Evolutionary conservation across 2,113 vertebrate species (phyloP).

Genomic region (Blennius ocellaris): DNA sequence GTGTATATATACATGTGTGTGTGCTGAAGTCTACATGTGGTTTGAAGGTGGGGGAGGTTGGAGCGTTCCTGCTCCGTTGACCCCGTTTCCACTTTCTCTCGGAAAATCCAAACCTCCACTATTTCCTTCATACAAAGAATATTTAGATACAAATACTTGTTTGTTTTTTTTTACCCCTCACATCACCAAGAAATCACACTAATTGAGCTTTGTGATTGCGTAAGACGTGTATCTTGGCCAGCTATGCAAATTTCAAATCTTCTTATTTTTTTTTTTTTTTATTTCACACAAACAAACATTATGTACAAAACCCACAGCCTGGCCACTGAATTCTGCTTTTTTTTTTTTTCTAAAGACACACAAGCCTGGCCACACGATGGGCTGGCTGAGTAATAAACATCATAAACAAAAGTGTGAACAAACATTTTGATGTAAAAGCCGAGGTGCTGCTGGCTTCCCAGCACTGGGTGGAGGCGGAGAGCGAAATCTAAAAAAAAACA

Average conservation of each 20-base stretch:
- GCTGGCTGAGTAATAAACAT: no score
- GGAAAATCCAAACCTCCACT: slow-evolving; percentile 52
- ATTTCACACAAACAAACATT: no score
- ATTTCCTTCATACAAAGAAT: slow-evolving; percentile 41
- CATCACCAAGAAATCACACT: slow-evolving; percentile 31
- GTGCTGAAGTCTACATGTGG: slow-evolving; percentile 50
- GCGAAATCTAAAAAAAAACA: no score
- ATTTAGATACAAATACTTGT: slow-evolving; percentile 48
- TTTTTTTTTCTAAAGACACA: neutral
- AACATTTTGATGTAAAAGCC: no score
- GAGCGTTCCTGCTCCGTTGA: slow-evolving; percentile 51
- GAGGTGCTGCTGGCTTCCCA: neutral
- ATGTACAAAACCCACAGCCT: no score
- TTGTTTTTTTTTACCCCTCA: no score
- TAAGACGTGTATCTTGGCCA: no score
- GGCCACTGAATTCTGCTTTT: neutral
- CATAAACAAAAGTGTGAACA: no score
- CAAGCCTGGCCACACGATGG: no score
- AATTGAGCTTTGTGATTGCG: neutral
- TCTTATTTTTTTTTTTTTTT: no score
- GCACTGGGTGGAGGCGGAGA: neutral
- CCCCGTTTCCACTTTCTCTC: slow-evolving; percentile 61
- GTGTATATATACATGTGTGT: slow-evolving; percentile 20
- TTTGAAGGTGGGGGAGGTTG: slow-evolving; percentile 29
- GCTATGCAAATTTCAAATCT: no score